Evolutionary conservation across 2,888 invertebrate species (phyloP).

Genomic region (Drymonia ruficornis): DNA sequence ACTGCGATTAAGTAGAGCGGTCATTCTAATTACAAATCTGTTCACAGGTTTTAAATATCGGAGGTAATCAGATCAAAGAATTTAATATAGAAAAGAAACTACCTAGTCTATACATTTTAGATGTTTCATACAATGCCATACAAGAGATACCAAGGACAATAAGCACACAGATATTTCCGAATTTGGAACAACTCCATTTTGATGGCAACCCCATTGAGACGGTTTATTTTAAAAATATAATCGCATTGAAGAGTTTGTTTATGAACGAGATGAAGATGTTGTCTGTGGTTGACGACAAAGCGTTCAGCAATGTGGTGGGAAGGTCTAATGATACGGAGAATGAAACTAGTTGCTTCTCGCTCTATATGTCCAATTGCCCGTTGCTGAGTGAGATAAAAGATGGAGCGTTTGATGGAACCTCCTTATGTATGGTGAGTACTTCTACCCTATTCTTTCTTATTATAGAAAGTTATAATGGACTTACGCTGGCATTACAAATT

Average conservation of each 20-base stretch:
- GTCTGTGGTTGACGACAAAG: constrained; percentile 65
- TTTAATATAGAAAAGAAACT: constrained; percentile 73
- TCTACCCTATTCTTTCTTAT: no score
- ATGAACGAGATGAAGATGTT: constrained; percentile 69
- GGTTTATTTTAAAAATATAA: constrained; percentile 75
- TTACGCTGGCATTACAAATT: no score
- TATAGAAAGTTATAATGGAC: no score
- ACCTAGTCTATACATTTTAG: constrained; percentile 72
- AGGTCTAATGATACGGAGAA: constrained; percentile 51
- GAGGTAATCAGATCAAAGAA: constrained; percentile 74
- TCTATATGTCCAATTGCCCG: constrained; percentile 76
- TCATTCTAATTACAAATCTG: background rate
- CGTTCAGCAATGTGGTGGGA: constrained; percentile 78
- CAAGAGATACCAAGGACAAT: constrained; percentile 73
- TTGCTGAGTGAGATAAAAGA: constrained; percentile 66
- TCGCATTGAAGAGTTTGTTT: constrained; percentile 71
- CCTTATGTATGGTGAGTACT: constrained; percentile 80
- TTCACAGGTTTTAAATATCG: constrained; percentile 75
- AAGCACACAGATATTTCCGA: constrained; percentile 70
- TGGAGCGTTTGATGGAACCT: constrained; percentile 77
- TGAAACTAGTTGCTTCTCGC: constrained; percentile 69
- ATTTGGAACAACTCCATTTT: constrained; percentile 75
- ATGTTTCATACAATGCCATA: constrained; percentile 80
- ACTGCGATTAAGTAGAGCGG: background rate
- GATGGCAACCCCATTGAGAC: constrained; percentile 80